Base-by-base conservation (phyloP, 2,888 invertebrate species). In the Agrilus biguttatus region DNA sequence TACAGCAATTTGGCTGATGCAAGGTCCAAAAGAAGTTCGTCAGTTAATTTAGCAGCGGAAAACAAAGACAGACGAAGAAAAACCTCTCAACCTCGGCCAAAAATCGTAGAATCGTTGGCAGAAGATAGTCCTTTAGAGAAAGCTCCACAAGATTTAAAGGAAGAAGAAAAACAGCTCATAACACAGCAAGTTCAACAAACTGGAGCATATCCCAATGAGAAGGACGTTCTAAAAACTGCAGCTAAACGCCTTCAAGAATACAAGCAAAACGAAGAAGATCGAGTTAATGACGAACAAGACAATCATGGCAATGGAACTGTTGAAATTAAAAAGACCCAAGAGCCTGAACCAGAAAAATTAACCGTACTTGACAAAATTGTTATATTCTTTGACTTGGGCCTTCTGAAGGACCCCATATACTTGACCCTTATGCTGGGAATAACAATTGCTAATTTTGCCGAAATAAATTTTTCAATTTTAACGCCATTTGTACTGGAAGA, bases 401-500 rank as follows among this genome's bases (percentile, higher is more conserved):
- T 83, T 40, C 60, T 83, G 42, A 74, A 75, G 51, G 83, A 83
- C 61, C 73, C 74, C 12, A 73, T 78, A 4, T 83, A 78, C 52
- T 72, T 82, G 3, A 83, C 80, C 53, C 66, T 83, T 12, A 80
- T 82, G 70, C 57, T 82, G 42, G 83, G 83, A 1, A 68, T 83
- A 39, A 82, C 80, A 1, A 65, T 82, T 34, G 81, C 81, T 1
- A 78, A 77, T 55, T 82, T 82, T 53, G 77, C 75, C 5, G 83
- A 83, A 60, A 53, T 82, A 6, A 83, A 83, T 58, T 83, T 83
- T 57, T 79, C 82, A 2, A 73, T 83, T 39, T 55, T 83, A 39
- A 82, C 81, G 0, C 82, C 83, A 1, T 81, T 83, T 49, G 79
- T 83, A 51, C 63, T 83, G n/a, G 71, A 71, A 14, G 83, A 82